phyloP scores from a whole-genome alignment of 2,888 invertebrate species.

The Ormyrus nitidulus region DNA sequence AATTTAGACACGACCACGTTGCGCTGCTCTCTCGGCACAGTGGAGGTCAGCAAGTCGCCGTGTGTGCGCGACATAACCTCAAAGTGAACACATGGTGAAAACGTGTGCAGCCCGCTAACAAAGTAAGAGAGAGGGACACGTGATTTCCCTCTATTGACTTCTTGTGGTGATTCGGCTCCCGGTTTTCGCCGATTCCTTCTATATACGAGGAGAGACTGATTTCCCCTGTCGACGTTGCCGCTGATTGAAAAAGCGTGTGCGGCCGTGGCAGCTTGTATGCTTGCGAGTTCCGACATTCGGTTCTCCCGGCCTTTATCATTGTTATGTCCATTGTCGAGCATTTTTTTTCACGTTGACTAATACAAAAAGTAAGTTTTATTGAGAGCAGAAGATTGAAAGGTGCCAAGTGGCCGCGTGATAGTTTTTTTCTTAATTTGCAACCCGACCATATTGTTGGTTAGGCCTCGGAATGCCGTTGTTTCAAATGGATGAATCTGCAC shows the following conservation, averaged over 20 bases:
- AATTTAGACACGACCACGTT: neutral
- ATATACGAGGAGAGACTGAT: too few relatives aligned
- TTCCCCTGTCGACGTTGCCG: too few relatives aligned
- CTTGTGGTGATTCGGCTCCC: neutral
- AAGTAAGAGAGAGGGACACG: too few relatives aligned
- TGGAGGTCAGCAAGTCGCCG: neutral
- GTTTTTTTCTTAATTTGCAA: neutral
- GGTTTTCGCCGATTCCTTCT: too few relatives aligned
- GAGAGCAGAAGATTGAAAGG: too few relatives aligned
- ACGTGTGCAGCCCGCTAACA: neutral
- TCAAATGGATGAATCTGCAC: too few relatives aligned
- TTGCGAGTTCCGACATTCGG: conserved; percentile 4
- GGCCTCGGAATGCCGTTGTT: neutral
- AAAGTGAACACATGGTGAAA: conserved; percentile 43
- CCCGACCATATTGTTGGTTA: conserved; percentile 42
- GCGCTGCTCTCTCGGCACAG: neutral
- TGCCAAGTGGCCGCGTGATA: neutral
- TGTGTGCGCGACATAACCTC: conserved; percentile 37
- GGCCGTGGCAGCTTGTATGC: too few relatives aligned
- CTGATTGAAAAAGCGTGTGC: too few relatives aligned
- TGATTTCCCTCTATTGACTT: too few relatives aligned
- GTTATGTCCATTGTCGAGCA: neutral
- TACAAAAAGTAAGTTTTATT: too few relatives aligned
- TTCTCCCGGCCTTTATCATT: conserved; percentile 1
- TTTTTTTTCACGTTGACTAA: too few relatives aligned